Evolutionary conservation across 2,113 vertebrate genomes (phyloP).

Genomic region (Nasalis larvatus): DNA sequence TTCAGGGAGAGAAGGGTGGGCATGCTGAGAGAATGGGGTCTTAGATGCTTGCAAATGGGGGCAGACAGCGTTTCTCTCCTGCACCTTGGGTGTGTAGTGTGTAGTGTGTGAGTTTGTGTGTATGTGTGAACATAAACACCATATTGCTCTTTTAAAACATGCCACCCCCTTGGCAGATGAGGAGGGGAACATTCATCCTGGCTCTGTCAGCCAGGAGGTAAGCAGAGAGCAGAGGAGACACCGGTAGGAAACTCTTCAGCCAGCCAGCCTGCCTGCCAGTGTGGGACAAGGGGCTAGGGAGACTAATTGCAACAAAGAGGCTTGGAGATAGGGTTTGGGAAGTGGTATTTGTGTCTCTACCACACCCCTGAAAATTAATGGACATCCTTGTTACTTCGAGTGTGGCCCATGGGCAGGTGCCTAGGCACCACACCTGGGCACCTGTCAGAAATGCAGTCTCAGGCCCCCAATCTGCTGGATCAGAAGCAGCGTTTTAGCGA

Average conservation of each 20-base stretch:
- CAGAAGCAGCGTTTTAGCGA: neutral
- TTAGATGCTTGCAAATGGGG: fast-evolving
- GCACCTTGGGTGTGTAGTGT: neutral
- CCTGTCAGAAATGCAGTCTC: neutral
- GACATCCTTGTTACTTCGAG: neutral
- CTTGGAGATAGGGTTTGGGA: neutral
- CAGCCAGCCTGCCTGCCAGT: neutral
- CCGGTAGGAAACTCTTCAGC: neutral
- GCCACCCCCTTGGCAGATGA: neutral
- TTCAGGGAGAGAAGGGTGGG: neutral
- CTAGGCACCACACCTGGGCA: fast-evolving
- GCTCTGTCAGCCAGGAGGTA: neutral
- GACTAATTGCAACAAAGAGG: neutral
- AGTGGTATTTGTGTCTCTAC: too few relatives aligned
- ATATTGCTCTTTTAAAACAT: neutral
- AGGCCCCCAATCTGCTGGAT: neutral
- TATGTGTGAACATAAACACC: neutral
- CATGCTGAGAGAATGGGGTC: neutral
- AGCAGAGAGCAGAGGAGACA: neutral
- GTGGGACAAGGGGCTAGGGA: too few relatives aligned
- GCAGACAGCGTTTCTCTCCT: neutral
- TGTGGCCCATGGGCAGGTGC: neutral
- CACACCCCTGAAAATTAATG: neutral
- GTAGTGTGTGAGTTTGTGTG: neutral
- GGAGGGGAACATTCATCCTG: neutral